These are phyloP conservation scores for Drosophila guanche DNA, from an alignment of 1,140 invertebrate species.

Conservation along the genomic window DNA sequence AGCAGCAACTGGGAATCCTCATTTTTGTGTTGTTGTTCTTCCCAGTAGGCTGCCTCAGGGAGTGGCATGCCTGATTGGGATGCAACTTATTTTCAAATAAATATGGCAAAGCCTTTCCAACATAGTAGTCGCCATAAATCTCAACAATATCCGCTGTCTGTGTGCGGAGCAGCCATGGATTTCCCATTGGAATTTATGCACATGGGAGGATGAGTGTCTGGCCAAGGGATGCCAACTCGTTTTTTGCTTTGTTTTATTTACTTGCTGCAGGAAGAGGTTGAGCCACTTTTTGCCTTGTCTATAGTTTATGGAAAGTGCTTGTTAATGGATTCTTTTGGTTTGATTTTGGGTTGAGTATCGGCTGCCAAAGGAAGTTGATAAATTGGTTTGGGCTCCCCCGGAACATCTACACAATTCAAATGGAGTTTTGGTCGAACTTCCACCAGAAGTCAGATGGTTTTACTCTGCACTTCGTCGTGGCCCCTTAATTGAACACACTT, in stretches of 20 bases:
- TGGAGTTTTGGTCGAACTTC: neutral
- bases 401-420: too few species aligned
- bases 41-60: conserved; percentile 42
- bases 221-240: conserved; percentile 50
- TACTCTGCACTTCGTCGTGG: too few species aligned
- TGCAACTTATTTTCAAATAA: conserved; percentile 73
- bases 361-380: conserved; percentile 3
- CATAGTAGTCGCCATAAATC: conserved; percentile 70
- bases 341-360: too few species aligned
- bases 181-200: conserved; percentile 70
- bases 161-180: conserved; percentile 43
- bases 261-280: conserved; percentile 30
- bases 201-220: conserved; percentile 28
- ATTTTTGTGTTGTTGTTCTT: conserved; percentile 1
- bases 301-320: conserved; percentile 35
- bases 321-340: conserved; percentile 38
- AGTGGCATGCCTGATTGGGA: conserved; percentile 19
- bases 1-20: conserved; percentile 33
- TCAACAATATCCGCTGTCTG: conserved; percentile 73
- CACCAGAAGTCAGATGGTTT: neutral
- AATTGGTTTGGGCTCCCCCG: neutral
- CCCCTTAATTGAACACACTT: conserved; percentile 23
- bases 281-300: conserved; percentile 19
- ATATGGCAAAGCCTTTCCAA: conserved; percentile 56
- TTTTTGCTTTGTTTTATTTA: conserved; percentile 68